A percentile compares a stretch with the other conserved stretches of the same genome.
Conservation (phyloP, 1,140 invertebrate species). For the Colletes latitarsis region DNA sequence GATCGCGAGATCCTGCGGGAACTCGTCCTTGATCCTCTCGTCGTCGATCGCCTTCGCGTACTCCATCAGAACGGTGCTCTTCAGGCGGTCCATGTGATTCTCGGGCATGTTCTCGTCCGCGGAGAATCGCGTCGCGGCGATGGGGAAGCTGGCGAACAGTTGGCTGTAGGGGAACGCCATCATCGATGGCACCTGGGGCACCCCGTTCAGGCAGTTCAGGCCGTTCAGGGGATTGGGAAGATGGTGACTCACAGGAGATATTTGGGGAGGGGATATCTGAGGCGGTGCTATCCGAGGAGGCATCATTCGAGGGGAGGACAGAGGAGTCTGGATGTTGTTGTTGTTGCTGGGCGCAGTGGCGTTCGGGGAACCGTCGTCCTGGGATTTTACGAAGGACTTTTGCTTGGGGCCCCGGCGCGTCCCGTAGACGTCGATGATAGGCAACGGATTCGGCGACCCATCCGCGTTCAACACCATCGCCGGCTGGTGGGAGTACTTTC, state of each 20-base stretch:
- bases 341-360: slow-evolving; percentile 34
- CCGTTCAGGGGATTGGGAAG: slow-evolving; percentile 9
- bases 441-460: slow-evolving; percentile 91
- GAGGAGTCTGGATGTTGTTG: not conserved
- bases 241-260: slow-evolving; percentile 1
- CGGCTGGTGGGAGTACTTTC: slow-evolving; percentile 94
- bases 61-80: slow-evolving; percentile 44
- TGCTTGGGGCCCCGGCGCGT: slow-evolving; percentile 92
- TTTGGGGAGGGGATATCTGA: not conserved
- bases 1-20: not conserved
- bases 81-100: slow-evolving; percentile 49
- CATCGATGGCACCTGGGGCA: not conserved
- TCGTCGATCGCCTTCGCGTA: slow-evolving; percentile 33
- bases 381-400: slow-evolving; percentile 75
- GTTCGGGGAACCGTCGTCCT: slow-evolving; percentile 42
- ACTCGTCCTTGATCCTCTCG: not conserved
- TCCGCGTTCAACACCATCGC: slow-evolving; percentile 93
- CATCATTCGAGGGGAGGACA: not conserved
- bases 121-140: slow-evolving; percentile 25
- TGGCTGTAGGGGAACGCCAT: slow-evolving; percentile 57
- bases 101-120: slow-evolving; percentile 14
- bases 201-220: slow-evolving; percentile 5
- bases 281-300: not conserved
- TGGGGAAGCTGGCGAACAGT: slow-evolving; percentile 46
- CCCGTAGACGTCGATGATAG: slow-evolving; percentile 95